Conservation (phyloP, 1,140 invertebrate genomes). For the Physella acuta region DNA sequence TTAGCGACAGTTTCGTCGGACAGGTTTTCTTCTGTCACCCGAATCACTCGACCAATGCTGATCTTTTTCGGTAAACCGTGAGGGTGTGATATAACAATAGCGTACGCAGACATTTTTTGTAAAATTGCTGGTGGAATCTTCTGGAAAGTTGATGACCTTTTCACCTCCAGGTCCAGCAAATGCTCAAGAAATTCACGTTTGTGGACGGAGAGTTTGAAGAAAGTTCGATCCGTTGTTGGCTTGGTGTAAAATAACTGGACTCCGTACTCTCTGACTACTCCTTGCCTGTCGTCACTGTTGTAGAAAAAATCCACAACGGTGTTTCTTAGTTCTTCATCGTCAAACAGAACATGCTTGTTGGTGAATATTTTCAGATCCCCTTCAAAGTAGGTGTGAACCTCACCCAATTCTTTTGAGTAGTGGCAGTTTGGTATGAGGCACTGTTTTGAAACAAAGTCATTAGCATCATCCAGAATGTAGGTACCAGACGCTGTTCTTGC, state of each 20-base stretch:
- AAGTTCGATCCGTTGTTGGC: slow-evolving; percentile 10
- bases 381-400: neutral
- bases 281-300: slow-evolving; percentile 7
- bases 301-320: slow-evolving; percentile 18
- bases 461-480: slow-evolving; percentile 3
- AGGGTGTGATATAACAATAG: slow-evolving; percentile 16
- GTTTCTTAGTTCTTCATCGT: slow-evolving; percentile 9
- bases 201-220: slow-evolving; percentile 12
- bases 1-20: slow-evolving; percentile 10
- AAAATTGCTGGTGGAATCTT: neutral
- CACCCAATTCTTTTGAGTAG: neutral
- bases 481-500: neutral
- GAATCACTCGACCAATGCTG: slow-evolving; percentile 6
- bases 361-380: slow-evolving; percentile 23
- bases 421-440: slow-evolving; percentile 16
- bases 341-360: slow-evolving; percentile 16
- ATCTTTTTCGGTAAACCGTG: slow-evolving; percentile 18
- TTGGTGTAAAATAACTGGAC: slow-evolving; percentile 12
- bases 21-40: slow-evolving; percentile 11
- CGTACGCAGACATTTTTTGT: neutral
- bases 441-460: neutral
- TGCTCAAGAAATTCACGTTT: neutral
- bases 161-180: neutral
- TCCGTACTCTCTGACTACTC: slow-evolving; percentile 10
- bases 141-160: neutral